A percentile compares a stretch with the other conserved stretches of the same genome.
Conservation (phyloP, 1,140 invertebrate genomes). For the Papilio xuthus region DNA sequence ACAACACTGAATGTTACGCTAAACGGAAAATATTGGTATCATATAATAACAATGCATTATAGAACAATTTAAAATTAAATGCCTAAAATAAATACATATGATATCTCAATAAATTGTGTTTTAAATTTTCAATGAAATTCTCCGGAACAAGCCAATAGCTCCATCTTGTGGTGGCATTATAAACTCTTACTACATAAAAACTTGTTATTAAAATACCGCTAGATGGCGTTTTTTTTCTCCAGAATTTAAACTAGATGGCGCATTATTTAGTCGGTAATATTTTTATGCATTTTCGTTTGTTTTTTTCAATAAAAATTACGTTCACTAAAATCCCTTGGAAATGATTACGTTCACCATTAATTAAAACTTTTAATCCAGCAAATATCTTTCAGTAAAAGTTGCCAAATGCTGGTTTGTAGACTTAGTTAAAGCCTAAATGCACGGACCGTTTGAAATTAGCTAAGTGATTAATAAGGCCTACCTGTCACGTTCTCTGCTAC, state of each 20-base stretch:
- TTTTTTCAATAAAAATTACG: too few relatives aligned
- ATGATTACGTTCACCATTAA: too few relatives aligned
- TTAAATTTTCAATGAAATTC: not conserved
- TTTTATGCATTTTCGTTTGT: too few relatives aligned
- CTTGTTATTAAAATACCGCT: not conserved
- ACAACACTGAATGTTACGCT: too few relatives aligned
- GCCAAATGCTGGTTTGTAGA: too few relatives aligned
- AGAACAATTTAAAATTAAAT: too few relatives aligned
- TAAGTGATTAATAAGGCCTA: constrained; percentile 45
- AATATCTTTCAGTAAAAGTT: too few relatives aligned
- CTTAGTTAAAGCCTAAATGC: too few relatives aligned
- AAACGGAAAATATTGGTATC: not conserved
- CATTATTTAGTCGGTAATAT: not conserved
- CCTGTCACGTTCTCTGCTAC: constrained; percentile 76
- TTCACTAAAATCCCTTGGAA: too few relatives aligned
- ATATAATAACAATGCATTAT: not conserved
- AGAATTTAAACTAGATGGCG: not conserved
- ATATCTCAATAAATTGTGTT: not conserved
- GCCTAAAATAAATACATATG: too few relatives aligned
- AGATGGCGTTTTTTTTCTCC: not conserved
- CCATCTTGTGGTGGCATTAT: not conserved
- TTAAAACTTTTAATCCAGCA: too few relatives aligned
- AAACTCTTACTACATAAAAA: not conserved
- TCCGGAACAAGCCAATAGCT: not conserved
- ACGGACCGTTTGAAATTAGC: not conserved